A percentile compares a stretch with the other conserved stretches of the same genome.
These are phyloP conservation scores for Oryzias melastigma DNA, from an alignment of 2,113 vertebrate species.

Conservation along the genomic window DNA sequence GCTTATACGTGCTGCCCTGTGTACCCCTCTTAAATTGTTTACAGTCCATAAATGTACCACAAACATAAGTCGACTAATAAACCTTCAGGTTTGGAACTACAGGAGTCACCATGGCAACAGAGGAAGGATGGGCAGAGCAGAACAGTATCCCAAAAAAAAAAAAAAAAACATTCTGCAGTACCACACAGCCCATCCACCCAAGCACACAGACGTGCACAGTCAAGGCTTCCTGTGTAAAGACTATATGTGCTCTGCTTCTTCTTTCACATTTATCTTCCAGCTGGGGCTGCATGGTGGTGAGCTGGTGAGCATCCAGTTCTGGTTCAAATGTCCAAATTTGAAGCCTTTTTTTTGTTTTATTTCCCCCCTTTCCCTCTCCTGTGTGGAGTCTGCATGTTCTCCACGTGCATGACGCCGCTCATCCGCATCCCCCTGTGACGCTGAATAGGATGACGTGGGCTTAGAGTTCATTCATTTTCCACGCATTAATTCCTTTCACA, in stretches of 20 bases:
- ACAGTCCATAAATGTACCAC: slow-evolving; percentile 37
- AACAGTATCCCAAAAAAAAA: slow-evolving; percentile 27
- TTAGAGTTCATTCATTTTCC: no score
- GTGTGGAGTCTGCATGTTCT: no score
- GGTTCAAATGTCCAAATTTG: no score
- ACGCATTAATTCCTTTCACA: no score
- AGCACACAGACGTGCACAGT: slow-evolving; percentile 6
- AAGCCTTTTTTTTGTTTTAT: no score
- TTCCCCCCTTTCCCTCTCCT: no score
- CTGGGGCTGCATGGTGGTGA: no score
- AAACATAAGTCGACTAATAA: slow-evolving; percentile 46
- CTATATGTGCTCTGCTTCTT: neutral
- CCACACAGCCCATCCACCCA: slow-evolving; percentile 10
- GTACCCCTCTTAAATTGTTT: slow-evolving; percentile 18
- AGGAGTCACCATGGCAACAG: slow-evolving; percentile 75
- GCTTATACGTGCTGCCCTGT: neutral
- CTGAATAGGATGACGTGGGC: no score
- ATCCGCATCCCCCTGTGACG: no score
- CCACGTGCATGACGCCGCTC: no score
- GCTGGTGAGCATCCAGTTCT: no score
- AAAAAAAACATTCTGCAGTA: slow-evolving; percentile 43
- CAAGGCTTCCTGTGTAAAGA: neutral
- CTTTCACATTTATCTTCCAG: neutral
- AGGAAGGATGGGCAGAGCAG: slow-evolving; percentile 59
- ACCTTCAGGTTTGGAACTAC: slow-evolving; percentile 61